Percentiles rank a stretch among this genome's conserved stretches.
phyloP scores from a whole-genome alignment of 2,797 vertebrate species.

The Pseudochromis fuscus region DNA sequence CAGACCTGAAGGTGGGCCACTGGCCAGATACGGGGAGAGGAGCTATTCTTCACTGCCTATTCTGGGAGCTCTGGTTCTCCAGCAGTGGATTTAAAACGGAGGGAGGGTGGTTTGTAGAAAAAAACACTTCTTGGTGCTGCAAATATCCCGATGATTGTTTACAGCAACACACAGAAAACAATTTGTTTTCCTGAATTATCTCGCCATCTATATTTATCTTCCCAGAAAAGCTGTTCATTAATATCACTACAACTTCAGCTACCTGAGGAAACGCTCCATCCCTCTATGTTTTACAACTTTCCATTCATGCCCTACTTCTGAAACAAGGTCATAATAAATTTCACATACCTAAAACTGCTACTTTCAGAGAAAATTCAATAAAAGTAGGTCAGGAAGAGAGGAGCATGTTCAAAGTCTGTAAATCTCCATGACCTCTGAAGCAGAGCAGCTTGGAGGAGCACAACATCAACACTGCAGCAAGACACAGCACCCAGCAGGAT shows the following conservation, averaged over 20 bases:
- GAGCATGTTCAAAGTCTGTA: conserved; percentile 47
- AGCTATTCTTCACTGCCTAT: conserved; percentile 63
- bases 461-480: conserved; percentile 28
- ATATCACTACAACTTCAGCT: conserved; percentile 6
- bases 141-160: conserved; percentile 25
- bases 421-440: conserved; percentile 70
- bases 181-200: conserved; percentile 38
- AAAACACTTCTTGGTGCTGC: not conserved
- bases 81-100: conserved; percentile 50
- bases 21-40: conserved; percentile 54
- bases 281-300: conserved; percentile 30
- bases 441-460: conserved; percentile 35
- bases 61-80: conserved; percentile 59
- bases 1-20: conserved; percentile 74
- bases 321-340: conserved; percentile 60
- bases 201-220: conserved; percentile 38
- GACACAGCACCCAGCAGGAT: conserved; percentile 25
- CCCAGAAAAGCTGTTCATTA: conserved; percentile 26
- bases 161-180: conserved; percentile 25
- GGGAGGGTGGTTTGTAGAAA: conserved; percentile 29
- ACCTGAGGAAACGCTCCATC: conserved; percentile 26
- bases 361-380: conserved; percentile 52
- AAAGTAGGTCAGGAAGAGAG: conserved; percentile 73
- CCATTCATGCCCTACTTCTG: conserved; percentile 54
- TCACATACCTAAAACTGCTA: conserved; percentile 42